These are phyloP conservation scores for Mionectes macconnelli DNA, from an alignment of 2,113 vertebrate genomes.

Conservation along the genomic window DNA sequence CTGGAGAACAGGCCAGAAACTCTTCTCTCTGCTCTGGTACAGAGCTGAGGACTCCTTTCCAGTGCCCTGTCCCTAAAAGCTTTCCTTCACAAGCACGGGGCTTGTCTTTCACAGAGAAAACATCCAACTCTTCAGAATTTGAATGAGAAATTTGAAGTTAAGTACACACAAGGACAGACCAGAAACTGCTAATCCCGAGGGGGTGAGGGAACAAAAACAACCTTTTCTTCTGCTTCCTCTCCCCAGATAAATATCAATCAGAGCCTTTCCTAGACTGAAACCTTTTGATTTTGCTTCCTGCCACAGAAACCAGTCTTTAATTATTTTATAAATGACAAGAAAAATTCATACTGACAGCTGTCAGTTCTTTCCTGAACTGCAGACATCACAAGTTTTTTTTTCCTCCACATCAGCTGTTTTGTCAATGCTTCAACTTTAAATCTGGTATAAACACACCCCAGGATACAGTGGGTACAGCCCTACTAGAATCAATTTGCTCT, in stretches of 20 bases:
- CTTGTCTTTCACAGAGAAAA: neutral
- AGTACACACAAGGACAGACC: neutral
- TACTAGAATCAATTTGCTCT: neutral
- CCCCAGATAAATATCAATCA: neutral
- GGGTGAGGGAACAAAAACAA: neutral
- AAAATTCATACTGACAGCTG: neutral
- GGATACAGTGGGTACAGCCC: neutral
- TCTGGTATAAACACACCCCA: neutral
- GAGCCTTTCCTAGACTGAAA: neutral
- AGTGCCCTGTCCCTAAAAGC: neutral
- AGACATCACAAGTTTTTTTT: neutral
- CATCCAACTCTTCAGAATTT: neutral
- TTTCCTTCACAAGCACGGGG: neutral
- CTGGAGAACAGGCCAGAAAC: neutral
- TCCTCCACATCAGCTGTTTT: neutral
- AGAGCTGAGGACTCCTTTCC: neutral
- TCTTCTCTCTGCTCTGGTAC: neutral
- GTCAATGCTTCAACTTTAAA: neutral
- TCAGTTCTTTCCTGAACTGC: neutral
- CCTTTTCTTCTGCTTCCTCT: neutral
- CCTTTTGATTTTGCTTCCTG: neutral
- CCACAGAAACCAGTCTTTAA: neutral
- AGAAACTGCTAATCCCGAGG: neutral
- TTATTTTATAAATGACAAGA: neutral
- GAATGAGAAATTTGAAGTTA: neutral